Evolutionary conservation across 2,888 invertebrate species (phyloP).

Genomic region (Melanotus villosus): DNA sequence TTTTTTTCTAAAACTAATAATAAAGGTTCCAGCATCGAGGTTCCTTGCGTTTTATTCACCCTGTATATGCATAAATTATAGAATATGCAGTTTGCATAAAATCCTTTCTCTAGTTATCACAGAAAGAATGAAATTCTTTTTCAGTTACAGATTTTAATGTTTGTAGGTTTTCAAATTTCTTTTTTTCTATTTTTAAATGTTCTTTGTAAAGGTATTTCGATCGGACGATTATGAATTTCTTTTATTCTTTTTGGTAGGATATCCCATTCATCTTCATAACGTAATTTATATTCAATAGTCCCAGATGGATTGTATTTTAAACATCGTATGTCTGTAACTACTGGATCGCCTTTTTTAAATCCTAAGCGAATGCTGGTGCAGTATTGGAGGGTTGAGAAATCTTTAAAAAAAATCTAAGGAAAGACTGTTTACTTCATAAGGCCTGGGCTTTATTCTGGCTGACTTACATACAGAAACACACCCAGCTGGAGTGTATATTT

Average conservation of each 20-base stretch:
- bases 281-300: neutral
- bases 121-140: constrained; percentile 4
- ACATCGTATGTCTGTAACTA: neutral
- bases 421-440: neutral
- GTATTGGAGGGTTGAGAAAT: neutral
- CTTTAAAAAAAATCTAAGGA: neutral
- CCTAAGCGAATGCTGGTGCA: neutral
- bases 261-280: neutral
- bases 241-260: neutral
- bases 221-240: neutral
- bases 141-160: neutral
- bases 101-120: no score
- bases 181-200: constrained; percentile 5
- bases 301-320: neutral
- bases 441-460: constrained; percentile 1
- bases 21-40: no score
- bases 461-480: neutral
- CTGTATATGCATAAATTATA: no score
- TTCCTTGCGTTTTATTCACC: no score
- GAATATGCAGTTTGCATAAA: no score
- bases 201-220: neutral
- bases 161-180: constrained; percentile 6
- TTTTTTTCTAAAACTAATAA: no score
- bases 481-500: constrained; percentile 4
- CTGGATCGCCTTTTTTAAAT: constrained; percentile 7